phyloP scores from a whole-genome alignment of 2,797 vertebrate species.

The Chaunax sp. region DNA sequence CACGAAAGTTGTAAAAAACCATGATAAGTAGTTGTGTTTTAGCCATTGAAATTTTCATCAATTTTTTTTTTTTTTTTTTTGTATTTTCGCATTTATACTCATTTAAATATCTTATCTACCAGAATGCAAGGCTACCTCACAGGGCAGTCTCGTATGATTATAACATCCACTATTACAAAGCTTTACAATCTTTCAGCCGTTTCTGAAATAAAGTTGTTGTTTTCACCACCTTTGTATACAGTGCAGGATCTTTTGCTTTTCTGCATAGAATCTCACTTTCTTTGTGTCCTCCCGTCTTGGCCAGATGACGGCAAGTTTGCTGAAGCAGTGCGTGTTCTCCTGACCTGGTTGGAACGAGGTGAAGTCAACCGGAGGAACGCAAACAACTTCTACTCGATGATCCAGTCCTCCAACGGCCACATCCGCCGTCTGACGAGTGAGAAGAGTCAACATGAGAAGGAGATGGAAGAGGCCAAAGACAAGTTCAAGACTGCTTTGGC shows the following conservation, averaged over 20 bases:
- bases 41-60: too few species aligned
- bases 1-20: too few species aligned
- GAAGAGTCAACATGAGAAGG: constrained; percentile 93
- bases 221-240: neutral
- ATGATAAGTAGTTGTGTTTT: too few species aligned
- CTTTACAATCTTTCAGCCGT: neutral
- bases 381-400: constrained; percentile 99
- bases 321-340: constrained; percentile 91
- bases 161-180: neutral
- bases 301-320: constrained; percentile 91
- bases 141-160: neutral
- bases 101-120: neutral
- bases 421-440: constrained; percentile 91
- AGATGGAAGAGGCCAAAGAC: constrained; percentile 97
- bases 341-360: constrained; percentile 95
- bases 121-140: neutral
- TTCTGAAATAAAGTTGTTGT: neutral
- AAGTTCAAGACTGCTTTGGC: constrained; percentile 95
- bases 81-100: too few species aligned
- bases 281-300: constrained; percentile 28
- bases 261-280: neutral
- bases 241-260: neutral
- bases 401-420: constrained; percentile 96
- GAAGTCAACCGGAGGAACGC: constrained; percentile 96
- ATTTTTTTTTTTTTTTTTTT: too few species aligned